phyloP scores from a whole-genome alignment of 2,113 vertebrate genomes.

The Mesitornis unicolor region DNA sequence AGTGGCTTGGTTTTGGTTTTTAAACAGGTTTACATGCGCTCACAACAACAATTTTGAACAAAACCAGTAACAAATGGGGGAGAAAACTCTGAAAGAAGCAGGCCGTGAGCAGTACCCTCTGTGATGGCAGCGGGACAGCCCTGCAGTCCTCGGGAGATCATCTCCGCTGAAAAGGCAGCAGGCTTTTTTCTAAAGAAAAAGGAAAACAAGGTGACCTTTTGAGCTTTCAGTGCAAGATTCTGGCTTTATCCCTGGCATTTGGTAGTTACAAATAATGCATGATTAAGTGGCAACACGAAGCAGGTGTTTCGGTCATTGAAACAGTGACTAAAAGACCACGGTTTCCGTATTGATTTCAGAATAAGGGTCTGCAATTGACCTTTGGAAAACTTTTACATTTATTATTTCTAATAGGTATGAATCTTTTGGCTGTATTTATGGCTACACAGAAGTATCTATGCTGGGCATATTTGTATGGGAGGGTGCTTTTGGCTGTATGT shows the following conservation, averaged over 20 bases:
- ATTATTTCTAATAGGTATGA: not conserved
- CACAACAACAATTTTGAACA: not conserved
- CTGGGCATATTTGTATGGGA: not conserved
- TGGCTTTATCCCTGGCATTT: not conserved
- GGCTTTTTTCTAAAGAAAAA: constrained; percentile 15
- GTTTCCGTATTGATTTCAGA: not conserved
- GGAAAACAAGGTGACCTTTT: not conserved
- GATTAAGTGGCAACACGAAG: not conserved
- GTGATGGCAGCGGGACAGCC: not conserved
- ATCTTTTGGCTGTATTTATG: not conserved
- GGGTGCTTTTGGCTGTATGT: not conserved
- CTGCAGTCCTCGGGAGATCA: not conserved
- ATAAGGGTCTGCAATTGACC: not conserved
- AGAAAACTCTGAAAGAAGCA: not conserved
- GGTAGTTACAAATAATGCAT: not conserved
- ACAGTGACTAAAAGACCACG: not conserved
- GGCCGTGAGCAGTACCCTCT: not conserved
- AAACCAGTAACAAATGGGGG: not conserved
- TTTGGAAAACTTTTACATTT: not conserved
- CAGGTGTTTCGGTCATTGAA: not conserved
- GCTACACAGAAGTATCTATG: not conserved
- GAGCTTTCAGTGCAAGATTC: not conserved
- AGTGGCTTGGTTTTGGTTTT: not conserved
- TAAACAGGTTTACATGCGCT: not conserved
- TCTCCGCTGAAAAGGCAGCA: constrained; percentile 24